These are phyloP conservation scores for Tetrao urogallus DNA, from an alignment of 2,113 vertebrate genomes.

Conservation along the genomic window DNA sequence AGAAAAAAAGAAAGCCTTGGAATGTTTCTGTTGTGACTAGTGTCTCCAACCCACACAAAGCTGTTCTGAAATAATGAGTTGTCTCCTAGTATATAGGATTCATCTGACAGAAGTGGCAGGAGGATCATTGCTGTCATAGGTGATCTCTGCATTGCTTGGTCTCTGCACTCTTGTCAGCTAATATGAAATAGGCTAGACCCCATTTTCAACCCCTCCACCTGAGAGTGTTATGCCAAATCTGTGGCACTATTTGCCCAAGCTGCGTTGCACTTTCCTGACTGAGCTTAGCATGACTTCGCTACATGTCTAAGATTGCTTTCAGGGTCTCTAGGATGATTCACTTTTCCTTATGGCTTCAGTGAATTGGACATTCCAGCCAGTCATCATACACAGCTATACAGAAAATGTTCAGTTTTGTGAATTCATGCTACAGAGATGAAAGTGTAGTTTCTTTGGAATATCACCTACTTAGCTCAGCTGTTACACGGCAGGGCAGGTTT, in stretches of 20 bases:
- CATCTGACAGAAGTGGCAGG: neutral
- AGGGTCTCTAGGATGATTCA: neutral
- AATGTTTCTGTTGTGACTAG: constrained; percentile 39
- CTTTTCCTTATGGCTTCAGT: neutral
- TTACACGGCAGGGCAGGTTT: fast-evolving
- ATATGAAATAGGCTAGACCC: fast-evolving
- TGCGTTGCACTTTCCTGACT: neutral
- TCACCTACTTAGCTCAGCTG: neutral
- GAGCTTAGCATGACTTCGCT: neutral
- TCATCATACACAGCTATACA: neutral
- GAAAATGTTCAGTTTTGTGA: neutral
- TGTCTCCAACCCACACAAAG: constrained; percentile 16
- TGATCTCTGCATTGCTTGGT: neutral
- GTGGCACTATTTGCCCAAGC: fast-evolving
- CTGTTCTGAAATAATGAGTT: neutral
- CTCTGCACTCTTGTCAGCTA: neutral
- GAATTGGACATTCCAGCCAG: neutral
- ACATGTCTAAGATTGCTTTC: fast-evolving
- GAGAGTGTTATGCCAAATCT: fast-evolving
- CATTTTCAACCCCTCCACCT: neutral
- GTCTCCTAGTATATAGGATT: neutral
- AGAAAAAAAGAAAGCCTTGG: neutral
- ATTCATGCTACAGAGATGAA: neutral
- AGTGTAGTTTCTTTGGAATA: neutral
- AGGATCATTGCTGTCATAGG: neutral